A percentile compares a stretch with the other conserved stretches of the same genome.
phyloP scores from a whole-genome alignment of 2,113 vertebrate species.

The Gymnocephalus cernua region DNA sequence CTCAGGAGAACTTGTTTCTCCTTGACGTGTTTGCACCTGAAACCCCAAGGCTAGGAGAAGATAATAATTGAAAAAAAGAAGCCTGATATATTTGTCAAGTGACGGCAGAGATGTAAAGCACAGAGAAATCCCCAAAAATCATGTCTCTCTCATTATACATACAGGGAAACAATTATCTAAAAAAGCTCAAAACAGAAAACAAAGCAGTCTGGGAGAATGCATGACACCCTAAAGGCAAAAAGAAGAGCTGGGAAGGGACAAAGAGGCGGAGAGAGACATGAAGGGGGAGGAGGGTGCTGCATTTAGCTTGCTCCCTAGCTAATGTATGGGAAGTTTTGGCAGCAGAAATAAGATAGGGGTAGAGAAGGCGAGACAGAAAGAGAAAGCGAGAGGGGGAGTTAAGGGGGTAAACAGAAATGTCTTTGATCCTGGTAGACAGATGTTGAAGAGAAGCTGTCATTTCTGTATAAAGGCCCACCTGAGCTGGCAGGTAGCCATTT shows the following conservation, averaged over 20 bases:
- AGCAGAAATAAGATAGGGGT: slow-evolving; percentile 34
- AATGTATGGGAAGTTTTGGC: slow-evolving; percentile 58
- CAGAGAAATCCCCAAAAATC: slow-evolving; percentile 21
- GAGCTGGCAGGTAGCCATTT: slow-evolving; percentile 82
- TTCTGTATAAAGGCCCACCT: slow-evolving; percentile 84
- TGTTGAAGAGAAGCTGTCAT: slow-evolving; percentile 71
- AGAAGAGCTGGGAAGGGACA: slow-evolving; percentile 62
- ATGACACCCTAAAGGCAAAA: slow-evolving; percentile 49
- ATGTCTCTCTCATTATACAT: slow-evolving; percentile 59
- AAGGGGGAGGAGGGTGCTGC: slow-evolving; percentile 49
- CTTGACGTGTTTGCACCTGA: slow-evolving; percentile 5
- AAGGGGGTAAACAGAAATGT: slow-evolving; percentile 63
- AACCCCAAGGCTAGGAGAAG: slow-evolving; percentile 14
- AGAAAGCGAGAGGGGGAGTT: slow-evolving; percentile 44
- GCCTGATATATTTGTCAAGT: slow-evolving; percentile 39
- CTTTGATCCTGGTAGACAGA: slow-evolving; percentile 81
- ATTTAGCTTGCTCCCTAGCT: slow-evolving; percentile 49
- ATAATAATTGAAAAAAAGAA: not conserved
- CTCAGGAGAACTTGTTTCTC: slow-evolving; percentile 22
- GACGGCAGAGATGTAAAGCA: slow-evolving; percentile 42
- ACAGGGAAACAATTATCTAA: slow-evolving; percentile 64
- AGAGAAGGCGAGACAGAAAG: slow-evolving; percentile 17
- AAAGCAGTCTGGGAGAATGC: slow-evolving; percentile 55
- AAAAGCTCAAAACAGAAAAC: slow-evolving; percentile 56
- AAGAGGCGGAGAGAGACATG: slow-evolving; percentile 66